A percentile compares a stretch with the other conserved stretches of the same genome.
phyloP scores from a whole-genome alignment of 1,140 invertebrate genomes.

The Panagrolaimus sp. region DNA sequence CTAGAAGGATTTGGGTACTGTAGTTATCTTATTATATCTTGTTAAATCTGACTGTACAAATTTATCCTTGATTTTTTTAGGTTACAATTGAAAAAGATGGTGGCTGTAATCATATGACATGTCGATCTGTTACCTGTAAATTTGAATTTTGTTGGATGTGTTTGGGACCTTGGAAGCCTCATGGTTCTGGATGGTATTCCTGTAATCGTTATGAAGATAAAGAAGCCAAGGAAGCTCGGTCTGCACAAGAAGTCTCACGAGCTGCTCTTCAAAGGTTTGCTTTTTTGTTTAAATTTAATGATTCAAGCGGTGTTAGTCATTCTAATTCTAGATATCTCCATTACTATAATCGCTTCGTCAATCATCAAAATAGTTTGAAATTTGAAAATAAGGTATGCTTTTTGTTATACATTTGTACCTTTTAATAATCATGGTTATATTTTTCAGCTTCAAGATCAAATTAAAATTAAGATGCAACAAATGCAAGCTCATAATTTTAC shows the following conservation, averaged over 20 bases:
- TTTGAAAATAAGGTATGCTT: constrained; percentile 79
- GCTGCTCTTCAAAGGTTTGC: constrained; percentile 79
- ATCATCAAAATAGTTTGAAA: constrained; percentile 96
- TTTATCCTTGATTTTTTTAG: constrained; percentile 26
- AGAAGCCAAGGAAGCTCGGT: constrained; percentile 86
- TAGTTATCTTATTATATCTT: background rate
- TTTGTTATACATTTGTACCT: background rate
- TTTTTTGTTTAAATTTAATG: no score
- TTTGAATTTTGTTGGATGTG: constrained; percentile 99
- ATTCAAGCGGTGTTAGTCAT: no score
- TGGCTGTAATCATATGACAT: constrained; percentile 99
- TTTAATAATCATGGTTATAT: background rate
- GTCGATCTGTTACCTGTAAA: constrained; percentile 96
- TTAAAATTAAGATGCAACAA: constrained; percentile 36
- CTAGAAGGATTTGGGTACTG: background rate
- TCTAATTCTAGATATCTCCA: constrained; percentile 90
- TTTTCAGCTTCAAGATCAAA: constrained; percentile 68
- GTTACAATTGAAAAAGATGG: constrained; percentile 59
- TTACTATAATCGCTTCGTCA: constrained; percentile 98
- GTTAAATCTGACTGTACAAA: background rate
- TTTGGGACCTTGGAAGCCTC: constrained; percentile 94
- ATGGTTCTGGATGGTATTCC: constrained; percentile 77
- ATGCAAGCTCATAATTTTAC: constrained; percentile 91
- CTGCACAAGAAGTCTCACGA: constrained; percentile 84
- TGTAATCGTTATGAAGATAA: constrained; percentile 96